Base-by-base conservation (phyloP, 2,888 invertebrate genomes). In the Andrena hattorfiana region DNA sequence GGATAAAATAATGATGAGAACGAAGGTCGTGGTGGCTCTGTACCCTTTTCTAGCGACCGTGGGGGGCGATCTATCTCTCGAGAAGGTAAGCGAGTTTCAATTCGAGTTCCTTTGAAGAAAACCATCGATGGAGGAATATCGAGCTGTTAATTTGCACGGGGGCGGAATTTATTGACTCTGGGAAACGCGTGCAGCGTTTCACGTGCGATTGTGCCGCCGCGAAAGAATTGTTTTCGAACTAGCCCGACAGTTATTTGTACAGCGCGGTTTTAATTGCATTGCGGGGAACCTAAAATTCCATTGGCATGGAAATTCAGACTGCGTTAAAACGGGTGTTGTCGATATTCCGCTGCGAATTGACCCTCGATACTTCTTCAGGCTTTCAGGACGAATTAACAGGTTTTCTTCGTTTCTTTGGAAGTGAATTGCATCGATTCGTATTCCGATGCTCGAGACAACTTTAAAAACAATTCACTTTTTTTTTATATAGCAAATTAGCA, bases 21-120 rank as follows among this genome's bases (percentile, higher is more conserved):
- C 96, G 84, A 98, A 97, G 95, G 95, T 97, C 77, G 98, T 98
- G 72, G 97, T 98, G 87, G 98, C 98, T 67, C 95, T 98, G 59
- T 98, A 98, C 94, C 97, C 98, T 86, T 98, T 98, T 93, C 97
- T 97, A 94, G 98, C 98, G 67, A 97, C 98, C 90, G 98, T 98
- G 95, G 96, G 96, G 83, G 98, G 98, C 69, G 98, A 98, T 94
- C 95, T 98, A 84, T 97, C 98, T 30, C 95, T 98, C 89, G 97
- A 97, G 94, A 98, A 98, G 96, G 97, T 97, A 90, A 91, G 67
- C 48, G 16, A 30, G 60, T 59, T 23, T 54, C 23, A 10, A 42
- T 68, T 60, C 48, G 7, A 35, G 23, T 23, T 59, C 30, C 23
- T 20, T 49, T 23, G 7, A 59, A n/a, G 35, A n/a, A 5, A 2